These are phyloP conservation scores for Eristalis arbustorum DNA, from an alignment of 2,888 invertebrate genomes.

Conservation along the genomic window DNA sequence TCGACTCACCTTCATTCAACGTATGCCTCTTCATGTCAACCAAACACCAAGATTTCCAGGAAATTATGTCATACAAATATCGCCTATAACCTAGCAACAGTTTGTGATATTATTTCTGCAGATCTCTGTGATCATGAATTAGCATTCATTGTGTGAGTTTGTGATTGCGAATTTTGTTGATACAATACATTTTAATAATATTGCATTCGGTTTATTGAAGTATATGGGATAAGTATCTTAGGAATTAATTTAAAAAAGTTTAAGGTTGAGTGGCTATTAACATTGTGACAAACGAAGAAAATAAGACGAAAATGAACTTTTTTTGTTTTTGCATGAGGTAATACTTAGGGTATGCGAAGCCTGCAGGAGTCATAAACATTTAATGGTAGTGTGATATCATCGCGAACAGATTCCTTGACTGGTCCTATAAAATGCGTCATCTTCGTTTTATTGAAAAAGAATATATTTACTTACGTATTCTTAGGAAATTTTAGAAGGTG, in stretches of 20 bases:
- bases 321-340: slow-evolving; percentile 1
- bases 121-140: slow-evolving; percentile 33
- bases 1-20: neutral
- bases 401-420: neutral
- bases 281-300: neutral
- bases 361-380: neutral
- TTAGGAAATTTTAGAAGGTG: neutral
- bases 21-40: neutral
- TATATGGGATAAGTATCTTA: slow-evolving; percentile 13
- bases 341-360: slow-evolving; percentile 6
- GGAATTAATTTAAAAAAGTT: neutral
- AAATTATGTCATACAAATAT: slow-evolving; percentile 47
- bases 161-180: slow-evolving; percentile 37
- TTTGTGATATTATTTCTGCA: slow-evolving; percentile 30
- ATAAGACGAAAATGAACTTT: neutral
- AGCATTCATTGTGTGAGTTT: slow-evolving; percentile 44
- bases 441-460: neutral
- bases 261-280: neutral
- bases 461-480: neutral
- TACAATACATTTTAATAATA: slow-evolving; percentile 36
- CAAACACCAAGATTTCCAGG: slow-evolving; percentile 23
- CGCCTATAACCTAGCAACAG: slow-evolving; percentile 17
- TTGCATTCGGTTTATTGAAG: slow-evolving; percentile 23
- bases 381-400: slow-evolving; percentile 17
- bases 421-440: neutral